phyloP scores from a whole-genome alignment of 2,888 invertebrate genomes.

The Thera obeliscata region DNA sequence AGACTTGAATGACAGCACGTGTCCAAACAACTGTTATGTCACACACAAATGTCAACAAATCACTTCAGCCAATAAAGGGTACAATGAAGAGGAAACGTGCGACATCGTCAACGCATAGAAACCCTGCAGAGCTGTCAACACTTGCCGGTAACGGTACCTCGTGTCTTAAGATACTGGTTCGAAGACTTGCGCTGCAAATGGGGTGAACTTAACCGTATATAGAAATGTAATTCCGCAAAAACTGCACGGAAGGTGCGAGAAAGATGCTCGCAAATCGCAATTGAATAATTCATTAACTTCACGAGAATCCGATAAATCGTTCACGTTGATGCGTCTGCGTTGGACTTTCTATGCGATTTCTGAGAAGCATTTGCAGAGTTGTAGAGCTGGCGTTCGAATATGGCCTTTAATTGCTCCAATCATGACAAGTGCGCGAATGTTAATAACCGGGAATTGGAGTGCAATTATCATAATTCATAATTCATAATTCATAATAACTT shows the following conservation, averaged over 20 bases:
- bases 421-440: conserved; percentile 17
- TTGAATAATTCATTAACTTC: conserved; percentile 64
- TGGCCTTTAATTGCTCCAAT: conserved; percentile 28
- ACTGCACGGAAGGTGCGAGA: conserved; percentile 49
- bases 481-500: too few species aligned
- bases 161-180: conserved; percentile 14
- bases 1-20: conserved; percentile 38
- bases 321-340: conserved; percentile 35
- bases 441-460: conserved; percentile 17
- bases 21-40: conserved; percentile 41
- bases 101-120: conserved; percentile 34
- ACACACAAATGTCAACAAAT: conserved; percentile 40
- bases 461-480: too few species aligned
- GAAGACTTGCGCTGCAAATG: conserved; percentile 28
- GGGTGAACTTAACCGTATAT: conserved; percentile 44
- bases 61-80: conserved; percentile 40
- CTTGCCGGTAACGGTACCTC: conserved; percentile 53
- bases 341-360: conserved; percentile 36
- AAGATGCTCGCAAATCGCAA: conserved; percentile 40
- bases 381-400: conserved; percentile 23
- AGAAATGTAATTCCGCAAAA: conserved; percentile 54
- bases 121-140: conserved; percentile 53
- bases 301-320: conserved; percentile 52
- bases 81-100: conserved; percentile 47
- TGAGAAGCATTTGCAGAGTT: conserved; percentile 28